Evolutionary conservation across 1,140 invertebrate species (phyloP).

Genomic region (Paraescarpia echinospica): DNA sequence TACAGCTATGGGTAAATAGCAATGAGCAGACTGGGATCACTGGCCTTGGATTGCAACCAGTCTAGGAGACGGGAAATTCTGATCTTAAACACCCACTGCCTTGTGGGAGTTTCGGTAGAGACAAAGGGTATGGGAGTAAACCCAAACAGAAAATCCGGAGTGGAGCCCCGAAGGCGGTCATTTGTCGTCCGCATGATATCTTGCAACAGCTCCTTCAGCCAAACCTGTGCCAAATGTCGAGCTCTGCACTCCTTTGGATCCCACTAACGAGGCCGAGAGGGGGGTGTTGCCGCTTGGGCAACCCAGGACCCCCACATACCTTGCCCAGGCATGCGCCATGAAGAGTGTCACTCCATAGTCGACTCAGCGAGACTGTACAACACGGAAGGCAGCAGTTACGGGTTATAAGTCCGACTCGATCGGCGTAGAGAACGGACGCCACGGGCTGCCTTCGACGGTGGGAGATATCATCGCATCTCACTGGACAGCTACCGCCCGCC

Average conservation of each 20-base stretch:
- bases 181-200: background rate
- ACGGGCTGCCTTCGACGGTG: no score
- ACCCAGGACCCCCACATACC: no score
- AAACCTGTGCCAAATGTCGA: no score
- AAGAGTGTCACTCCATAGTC: background rate
- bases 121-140: no score
- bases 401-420: background rate
- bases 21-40: background rate
- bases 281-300: no score
- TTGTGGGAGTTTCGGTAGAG: background rate
- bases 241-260: background rate
- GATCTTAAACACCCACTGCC: background rate
- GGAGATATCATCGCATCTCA: no score
- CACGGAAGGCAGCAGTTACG: background rate
- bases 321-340: no score
- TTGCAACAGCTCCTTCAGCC: background rate
- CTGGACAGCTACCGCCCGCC: no score
- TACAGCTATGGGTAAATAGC: no score
- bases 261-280: background rate
- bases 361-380: background rate
- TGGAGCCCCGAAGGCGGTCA: no score
- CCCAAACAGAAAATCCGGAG: no score
- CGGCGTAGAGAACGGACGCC: background rate
- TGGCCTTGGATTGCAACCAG: background rate
- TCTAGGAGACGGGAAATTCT: background rate